Conservation (phyloP, 2,888 invertebrate genomes). For the Hypercompe scribonia region DNA sequence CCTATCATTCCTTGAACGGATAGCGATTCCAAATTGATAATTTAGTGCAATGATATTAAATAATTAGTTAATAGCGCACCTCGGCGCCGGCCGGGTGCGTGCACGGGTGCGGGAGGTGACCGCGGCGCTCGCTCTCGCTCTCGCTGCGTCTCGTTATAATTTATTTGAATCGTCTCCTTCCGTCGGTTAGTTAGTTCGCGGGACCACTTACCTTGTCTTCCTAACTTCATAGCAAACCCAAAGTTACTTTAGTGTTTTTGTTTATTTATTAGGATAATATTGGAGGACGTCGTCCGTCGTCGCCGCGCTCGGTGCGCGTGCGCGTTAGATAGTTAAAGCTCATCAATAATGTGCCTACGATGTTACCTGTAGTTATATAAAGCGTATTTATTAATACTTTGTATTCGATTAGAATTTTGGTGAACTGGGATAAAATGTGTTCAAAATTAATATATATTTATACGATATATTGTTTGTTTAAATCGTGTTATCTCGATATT, state of each 20-base stretch:
- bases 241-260: conserved; percentile 78
- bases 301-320: conserved; percentile 29
- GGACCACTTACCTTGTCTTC: conserved; percentile 82
- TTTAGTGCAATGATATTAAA: conserved; percentile 84
- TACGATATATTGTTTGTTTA: conserved; percentile 48
- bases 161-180: conserved; percentile 67
- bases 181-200: conserved; percentile 59
- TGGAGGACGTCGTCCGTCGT: conserved; percentile 48
- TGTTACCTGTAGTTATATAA: conserved; percentile 85
- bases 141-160: conserved; percentile 66
- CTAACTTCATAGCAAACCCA: conserved; percentile 80
- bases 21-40: conserved; percentile 78
- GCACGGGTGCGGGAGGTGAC: conserved; percentile 53
- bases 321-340: conserved; percentile 74
- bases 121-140: conserved; percentile 50
- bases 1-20: conserved; percentile 81
- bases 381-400: conserved; percentile 67
- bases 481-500: conserved; percentile 74
- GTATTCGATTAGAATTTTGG: conserved; percentile 71
- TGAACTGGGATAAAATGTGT: conserved; percentile 81
- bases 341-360: conserved; percentile 85
- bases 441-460: conserved; percentile 74
- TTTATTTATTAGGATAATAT: conserved; percentile 77
- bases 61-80: conserved; percentile 66
- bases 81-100: conserved; percentile 41